phyloP scores from a whole-genome alignment of 2,113 vertebrate genomes.

The Marmota monax region DNA sequence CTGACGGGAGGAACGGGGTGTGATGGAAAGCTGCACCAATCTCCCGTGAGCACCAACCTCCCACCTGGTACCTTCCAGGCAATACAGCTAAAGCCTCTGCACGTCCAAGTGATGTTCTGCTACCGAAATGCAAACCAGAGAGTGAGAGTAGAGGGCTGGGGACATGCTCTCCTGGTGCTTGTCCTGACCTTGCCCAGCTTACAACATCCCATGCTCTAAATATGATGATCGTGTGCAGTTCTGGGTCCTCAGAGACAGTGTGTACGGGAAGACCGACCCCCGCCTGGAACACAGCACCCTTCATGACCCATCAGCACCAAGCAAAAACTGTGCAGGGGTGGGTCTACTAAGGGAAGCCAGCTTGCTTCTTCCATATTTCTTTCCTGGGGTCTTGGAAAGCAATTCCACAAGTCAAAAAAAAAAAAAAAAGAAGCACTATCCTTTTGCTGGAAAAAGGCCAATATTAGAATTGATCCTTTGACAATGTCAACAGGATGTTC shows the following conservation, averaged over 20 bases:
- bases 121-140: not conserved
- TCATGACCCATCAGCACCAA: not conserved
- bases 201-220: not conserved
- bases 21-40: not conserved
- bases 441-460: not conserved
- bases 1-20: not conserved
- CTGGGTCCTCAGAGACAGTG: not conserved
- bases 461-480: not conserved
- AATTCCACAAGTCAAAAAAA: not conserved
- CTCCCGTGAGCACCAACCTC: not conserved
- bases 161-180: not conserved
- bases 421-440: not conserved
- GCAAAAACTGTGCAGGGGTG: fast-evolving
- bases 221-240: fast-evolving
- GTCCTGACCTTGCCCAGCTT: not conserved
- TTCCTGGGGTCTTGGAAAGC: not conserved
- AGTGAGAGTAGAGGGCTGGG: too few species aligned
- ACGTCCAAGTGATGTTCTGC: not conserved
- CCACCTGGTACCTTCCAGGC: not conserved
- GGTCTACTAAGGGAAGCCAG: not conserved
- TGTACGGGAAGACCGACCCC: not conserved
- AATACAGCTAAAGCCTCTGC: not conserved
- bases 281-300: not conserved
- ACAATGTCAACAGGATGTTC: not conserved
- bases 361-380: not conserved